These are phyloP conservation scores for Echinometra lucunter DNA, from an alignment of 53 echinoderm and acorn worm genomes.

Conservation along the genomic window DNA sequence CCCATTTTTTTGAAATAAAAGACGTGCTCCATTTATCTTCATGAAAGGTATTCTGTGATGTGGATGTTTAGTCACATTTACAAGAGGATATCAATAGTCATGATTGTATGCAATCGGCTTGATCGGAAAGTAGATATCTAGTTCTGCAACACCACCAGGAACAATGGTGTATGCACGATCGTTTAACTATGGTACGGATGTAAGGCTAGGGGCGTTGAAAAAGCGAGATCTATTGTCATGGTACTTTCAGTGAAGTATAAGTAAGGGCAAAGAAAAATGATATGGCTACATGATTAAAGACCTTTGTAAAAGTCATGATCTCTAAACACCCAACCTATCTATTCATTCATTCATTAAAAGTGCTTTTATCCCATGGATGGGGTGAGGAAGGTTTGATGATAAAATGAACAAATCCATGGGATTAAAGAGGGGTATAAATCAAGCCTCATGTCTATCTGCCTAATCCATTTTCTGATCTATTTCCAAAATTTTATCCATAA, in stretches of 20 bases:
- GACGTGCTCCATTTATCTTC: conserved; percentile 28
- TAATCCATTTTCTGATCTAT: conserved; percentile 28
- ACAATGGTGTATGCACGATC: conserved; percentile 22
- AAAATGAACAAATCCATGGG: conserved; percentile 12
- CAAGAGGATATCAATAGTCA: background rate
- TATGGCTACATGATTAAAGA: conserved; percentile 11
- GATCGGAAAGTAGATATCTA: background rate
- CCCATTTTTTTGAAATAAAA: background rate
- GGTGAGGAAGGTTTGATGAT: background rate
- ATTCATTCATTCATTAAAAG: background rate
- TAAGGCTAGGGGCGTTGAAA: background rate
- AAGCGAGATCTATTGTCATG: background rate
- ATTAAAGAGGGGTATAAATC: conserved; percentile 37
- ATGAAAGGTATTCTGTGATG: background rate
- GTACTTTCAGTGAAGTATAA: background rate
- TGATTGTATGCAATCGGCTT: too few species aligned
- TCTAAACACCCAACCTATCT: background rate
- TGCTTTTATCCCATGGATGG: background rate
- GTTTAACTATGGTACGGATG: background rate
- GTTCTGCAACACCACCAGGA: too few species aligned
- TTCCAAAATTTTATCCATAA: conserved; percentile 14
- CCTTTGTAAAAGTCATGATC: background rate
- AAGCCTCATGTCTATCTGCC: background rate
- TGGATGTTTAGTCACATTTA: background rate
- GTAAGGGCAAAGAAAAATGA: conserved; percentile 19